Conservation (phyloP, 1,140 invertebrate genomes). For the Lucilia sericata region DNA sequence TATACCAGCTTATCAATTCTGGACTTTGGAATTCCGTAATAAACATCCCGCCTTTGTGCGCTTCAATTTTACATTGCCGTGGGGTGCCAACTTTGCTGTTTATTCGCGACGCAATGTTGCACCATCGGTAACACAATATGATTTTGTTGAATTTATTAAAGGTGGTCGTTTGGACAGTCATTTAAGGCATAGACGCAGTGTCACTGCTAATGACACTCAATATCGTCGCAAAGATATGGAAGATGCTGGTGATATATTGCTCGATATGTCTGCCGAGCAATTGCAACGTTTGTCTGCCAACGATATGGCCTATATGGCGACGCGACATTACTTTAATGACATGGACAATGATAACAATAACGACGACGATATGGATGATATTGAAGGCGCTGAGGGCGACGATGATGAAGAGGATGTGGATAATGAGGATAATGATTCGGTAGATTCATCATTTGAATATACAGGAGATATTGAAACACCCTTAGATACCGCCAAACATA, state of each 20-base stretch:
- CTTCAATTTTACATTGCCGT: conserved; percentile 90
- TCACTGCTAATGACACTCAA: conserved; percentile 48
- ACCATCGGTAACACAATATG: conserved; percentile 94
- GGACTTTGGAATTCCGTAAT: conserved; percentile 91
- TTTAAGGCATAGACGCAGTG: conserved; percentile 66
- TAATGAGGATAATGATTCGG: conserved; percentile 45
- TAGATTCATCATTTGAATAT: conserved; percentile 51
- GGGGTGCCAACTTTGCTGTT: conserved; percentile 92
- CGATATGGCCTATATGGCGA: neutral
- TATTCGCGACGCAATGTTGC: conserved; percentile 92
- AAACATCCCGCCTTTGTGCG: conserved; percentile 89
- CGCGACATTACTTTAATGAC: conserved; percentile 40
- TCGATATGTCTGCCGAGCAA: conserved; percentile 43
- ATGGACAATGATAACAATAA: conserved; percentile 38
- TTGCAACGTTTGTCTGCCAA: conserved; percentile 13
- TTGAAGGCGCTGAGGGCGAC: conserved; percentile 22
- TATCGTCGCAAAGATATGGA: conserved; percentile 66
- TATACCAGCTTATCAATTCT: conserved; percentile 90
- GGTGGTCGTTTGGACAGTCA: conserved; percentile 83
- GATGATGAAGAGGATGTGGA: conserved; percentile 33
- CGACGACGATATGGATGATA: conserved; percentile 20
- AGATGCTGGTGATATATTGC: conserved; percentile 52
- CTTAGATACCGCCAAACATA: conserved; percentile 51
- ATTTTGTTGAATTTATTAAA: conserved; percentile 92
- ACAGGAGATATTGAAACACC: conserved; percentile 55